phyloP scores from a whole-genome alignment of 2,888 invertebrate species.

The Ichneumoninae sp. region DNA sequence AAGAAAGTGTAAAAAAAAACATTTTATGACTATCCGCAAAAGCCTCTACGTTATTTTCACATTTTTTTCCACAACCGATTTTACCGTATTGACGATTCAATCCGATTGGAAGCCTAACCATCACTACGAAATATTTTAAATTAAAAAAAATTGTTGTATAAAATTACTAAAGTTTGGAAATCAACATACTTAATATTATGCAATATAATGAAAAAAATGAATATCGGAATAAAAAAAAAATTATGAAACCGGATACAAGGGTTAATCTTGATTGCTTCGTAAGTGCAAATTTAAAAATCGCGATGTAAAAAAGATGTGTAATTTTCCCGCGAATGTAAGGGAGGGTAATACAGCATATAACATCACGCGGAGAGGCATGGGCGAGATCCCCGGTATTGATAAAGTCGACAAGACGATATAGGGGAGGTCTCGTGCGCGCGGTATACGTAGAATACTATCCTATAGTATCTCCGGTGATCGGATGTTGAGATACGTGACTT shows the following conservation, averaged over 20 bases:
- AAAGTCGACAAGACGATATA: conserved; percentile 65
- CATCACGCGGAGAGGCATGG: not conserved
- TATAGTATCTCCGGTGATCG: conserved; percentile 70
- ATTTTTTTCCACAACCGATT: not conserved
- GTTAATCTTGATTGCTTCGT: too few species aligned
- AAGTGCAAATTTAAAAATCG: not conserved
- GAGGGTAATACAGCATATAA: not conserved
- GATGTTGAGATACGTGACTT: conserved; percentile 74
- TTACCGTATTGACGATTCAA: too few species aligned
- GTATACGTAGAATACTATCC: conserved; percentile 17
- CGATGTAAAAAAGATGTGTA: not conserved
- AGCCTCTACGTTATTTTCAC: not conserved
- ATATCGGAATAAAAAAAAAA: too few species aligned
- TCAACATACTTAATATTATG: too few species aligned
- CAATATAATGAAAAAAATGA: too few species aligned
- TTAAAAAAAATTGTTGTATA: too few species aligned
- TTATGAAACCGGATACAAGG: too few species aligned
- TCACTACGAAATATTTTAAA: too few species aligned
- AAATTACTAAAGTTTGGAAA: too few species aligned
- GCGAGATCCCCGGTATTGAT: conserved; percentile 68
- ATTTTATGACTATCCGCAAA: not conserved
- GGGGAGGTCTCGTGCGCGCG: conserved; percentile 27
- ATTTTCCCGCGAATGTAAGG: not conserved
- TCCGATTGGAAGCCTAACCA: too few species aligned
- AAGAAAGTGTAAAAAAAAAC: not conserved